Conservation (phyloP, 1,140 invertebrate species). For the Caenorhabditis brenneri region DNA sequence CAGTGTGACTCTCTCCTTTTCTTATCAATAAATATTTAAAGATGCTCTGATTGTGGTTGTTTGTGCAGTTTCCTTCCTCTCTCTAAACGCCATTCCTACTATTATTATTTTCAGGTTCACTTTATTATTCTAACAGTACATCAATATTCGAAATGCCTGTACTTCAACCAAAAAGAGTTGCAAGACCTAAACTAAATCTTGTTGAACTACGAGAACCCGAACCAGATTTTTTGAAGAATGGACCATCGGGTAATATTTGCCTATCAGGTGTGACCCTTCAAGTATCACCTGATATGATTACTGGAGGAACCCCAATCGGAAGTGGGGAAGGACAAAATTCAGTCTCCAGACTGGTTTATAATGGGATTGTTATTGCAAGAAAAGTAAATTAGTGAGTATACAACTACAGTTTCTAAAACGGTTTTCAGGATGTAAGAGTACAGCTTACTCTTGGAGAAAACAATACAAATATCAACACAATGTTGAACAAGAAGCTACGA, state of each 20-base stretch:
- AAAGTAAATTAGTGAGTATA: background rate
- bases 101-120: background rate
- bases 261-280: background rate
- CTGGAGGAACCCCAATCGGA: background rate
- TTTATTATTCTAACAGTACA: too few species aligned
- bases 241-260: background rate
- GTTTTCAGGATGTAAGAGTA: background rate
- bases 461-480: background rate
- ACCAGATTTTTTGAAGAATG: background rate
- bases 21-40: slow-evolving; percentile 29
- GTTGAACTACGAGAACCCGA: background rate
- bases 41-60: background rate
- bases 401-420: background rate
- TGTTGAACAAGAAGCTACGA: background rate
- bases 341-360: background rate
- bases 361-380: slow-evolving; percentile 6
- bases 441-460: background rate
- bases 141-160: background rate
- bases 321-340: background rate
- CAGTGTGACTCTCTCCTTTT: background rate
- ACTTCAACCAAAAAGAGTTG: background rate
- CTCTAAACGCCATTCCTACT: too few species aligned
- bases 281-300: background rate
- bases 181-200: background rate
- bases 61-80: background rate